Evolutionary conservation across 2,797 vertebrate species (phyloP).

Genomic region (Decapterus maruadsi): DNA sequence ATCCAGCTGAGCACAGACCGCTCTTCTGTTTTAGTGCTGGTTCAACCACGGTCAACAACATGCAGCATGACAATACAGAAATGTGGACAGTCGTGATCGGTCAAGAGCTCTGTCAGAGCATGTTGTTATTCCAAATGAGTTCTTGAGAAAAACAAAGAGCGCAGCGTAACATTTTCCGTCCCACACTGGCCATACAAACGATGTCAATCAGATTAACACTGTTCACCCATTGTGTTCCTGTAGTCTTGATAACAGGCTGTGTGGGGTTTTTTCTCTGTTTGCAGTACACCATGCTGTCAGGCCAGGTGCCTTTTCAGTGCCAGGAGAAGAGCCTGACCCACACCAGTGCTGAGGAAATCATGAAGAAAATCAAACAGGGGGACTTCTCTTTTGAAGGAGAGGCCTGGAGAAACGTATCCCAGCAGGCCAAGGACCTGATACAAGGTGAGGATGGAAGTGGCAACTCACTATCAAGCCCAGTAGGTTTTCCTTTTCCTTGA

Average conservation of each 20-base stretch:
- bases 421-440: conserved; percentile 97
- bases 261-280: conserved; percentile 21
- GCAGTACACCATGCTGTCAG: conserved; percentile 99
- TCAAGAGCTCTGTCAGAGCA: conserved; percentile 41
- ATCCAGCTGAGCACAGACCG: conserved; percentile 39
- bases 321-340: conserved; percentile 93
- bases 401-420: conserved; percentile 97
- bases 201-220: neutral
- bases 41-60: conserved; percentile 56
- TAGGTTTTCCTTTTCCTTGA: too few relatives aligned
- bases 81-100: conserved; percentile 53
- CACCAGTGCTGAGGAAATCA: conserved; percentile 96
- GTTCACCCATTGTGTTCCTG: neutral
- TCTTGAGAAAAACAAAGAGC: too few relatives aligned
- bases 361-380: conserved; percentile 99
- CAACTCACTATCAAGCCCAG: neutral
- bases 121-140: conserved; percentile 19
- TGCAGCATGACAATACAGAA: conserved; percentile 37
- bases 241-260: conserved; percentile 5
- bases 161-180: neutral
- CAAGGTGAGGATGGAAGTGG: conserved; percentile 87
- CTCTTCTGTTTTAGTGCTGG: conserved; percentile 51
- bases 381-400: conserved; percentile 98
- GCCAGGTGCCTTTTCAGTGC: conserved; percentile 98
- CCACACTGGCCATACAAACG: neutral